These are phyloP conservation scores for Rhizomys pruinosus DNA, from an alignment of 2,113 vertebrate genomes.

Conservation along the genomic window DNA sequence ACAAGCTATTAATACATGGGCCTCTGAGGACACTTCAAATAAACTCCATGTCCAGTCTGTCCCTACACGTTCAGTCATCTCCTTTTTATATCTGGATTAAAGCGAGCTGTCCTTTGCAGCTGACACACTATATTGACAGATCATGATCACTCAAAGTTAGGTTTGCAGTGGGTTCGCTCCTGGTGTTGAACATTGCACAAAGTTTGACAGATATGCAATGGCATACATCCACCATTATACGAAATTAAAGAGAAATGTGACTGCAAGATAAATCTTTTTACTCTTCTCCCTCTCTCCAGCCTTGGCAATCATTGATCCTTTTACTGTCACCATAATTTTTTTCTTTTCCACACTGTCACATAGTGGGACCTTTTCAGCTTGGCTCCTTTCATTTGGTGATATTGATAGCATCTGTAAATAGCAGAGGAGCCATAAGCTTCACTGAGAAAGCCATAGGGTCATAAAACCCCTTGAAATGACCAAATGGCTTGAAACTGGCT, in stretches of 20 bases:
- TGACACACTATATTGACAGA: neutral
- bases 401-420: too few species aligned
- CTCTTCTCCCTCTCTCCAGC: neutral
- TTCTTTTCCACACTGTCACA: neutral
- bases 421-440: too few species aligned
- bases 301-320: neutral
- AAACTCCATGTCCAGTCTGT: neutral
- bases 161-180: neutral
- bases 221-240: neutral
- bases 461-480: too few species aligned
- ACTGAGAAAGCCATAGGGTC: too few species aligned
- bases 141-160: neutral
- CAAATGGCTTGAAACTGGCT: too few species aligned
- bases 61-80: rapidly evolving
- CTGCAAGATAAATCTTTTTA: neutral
- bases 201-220: neutral
- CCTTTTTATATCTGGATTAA: neutral
- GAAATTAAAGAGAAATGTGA: neutral
- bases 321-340: too few species aligned
- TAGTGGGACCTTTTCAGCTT: neutral
- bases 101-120: neutral
- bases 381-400: neutral
- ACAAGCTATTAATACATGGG: neutral
- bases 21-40: too few species aligned
- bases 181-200: neutral